Conservation (phyloP, 2,888 invertebrate genomes). For the Allophyes oxyacanthae region DNA sequence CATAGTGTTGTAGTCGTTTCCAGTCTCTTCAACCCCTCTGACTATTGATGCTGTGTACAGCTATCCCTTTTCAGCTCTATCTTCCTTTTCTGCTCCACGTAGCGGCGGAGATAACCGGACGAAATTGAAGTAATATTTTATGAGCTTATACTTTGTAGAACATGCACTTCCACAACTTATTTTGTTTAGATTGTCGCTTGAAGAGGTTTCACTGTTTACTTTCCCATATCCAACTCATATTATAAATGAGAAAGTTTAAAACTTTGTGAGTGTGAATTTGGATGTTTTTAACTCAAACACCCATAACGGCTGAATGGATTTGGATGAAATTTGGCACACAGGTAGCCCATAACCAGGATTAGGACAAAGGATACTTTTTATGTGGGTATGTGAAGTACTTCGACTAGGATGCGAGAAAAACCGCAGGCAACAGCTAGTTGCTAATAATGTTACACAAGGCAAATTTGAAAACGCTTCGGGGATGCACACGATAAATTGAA, state of each 20-base stretch:
- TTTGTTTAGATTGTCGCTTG: constrained; percentile 43
- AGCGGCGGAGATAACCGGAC: constrained; percentile 35
- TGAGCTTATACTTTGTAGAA: constrained; percentile 43
- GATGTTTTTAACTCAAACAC: too few species aligned
- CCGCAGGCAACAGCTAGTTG: too few species aligned
- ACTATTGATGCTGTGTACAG: constrained; percentile 56
- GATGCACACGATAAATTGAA: constrained; percentile 39
- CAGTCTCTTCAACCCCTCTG: constrained; percentile 47
- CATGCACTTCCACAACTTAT: constrained; percentile 53
- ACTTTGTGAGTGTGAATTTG: too few species aligned
- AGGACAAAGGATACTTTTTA: too few species aligned
- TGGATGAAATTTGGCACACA: too few species aligned
- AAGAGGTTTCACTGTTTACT: constrained; percentile 43
- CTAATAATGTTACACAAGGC: constrained; percentile 44
- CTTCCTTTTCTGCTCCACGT: constrained; percentile 44
- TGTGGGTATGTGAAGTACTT: too few species aligned
- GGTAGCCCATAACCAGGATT: too few species aligned
- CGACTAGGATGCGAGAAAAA: too few species aligned
- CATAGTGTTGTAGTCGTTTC: constrained; percentile 29
- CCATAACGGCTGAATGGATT: too few species aligned
- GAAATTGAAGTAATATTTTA: constrained; percentile 52
- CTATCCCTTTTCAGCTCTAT: constrained; percentile 55
- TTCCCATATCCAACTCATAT: too few species aligned
- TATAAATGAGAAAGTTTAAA: too few species aligned
- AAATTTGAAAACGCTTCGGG: constrained; percentile 40